These are phyloP conservation scores for Musca vetustissima DNA, from an alignment of 1,140 invertebrate genomes.

Conservation along the genomic window DNA sequence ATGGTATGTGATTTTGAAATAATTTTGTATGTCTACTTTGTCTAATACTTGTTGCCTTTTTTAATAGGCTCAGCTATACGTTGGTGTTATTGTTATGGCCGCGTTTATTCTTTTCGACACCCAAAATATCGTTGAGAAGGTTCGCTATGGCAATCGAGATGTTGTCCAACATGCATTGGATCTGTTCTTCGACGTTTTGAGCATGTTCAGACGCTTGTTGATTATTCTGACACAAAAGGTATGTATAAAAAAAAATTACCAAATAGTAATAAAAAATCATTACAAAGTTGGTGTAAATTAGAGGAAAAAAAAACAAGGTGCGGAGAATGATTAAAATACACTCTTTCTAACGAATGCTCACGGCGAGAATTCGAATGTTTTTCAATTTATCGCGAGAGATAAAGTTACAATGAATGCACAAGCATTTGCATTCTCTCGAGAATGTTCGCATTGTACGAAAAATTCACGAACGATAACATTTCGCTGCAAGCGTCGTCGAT, in stretches of 20 bases:
- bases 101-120: constrained; percentile 95
- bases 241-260: constrained; percentile 38
- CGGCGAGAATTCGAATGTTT: too few relatives aligned
- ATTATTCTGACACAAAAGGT: constrained; percentile 90
- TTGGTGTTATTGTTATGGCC: constrained; percentile 88
- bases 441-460: too few relatives aligned
- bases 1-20: constrained; percentile 62
- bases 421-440: too few relatives aligned
- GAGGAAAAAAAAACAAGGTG: too few relatives aligned
- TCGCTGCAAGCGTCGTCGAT: too few relatives aligned
- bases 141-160: constrained; percentile 85
- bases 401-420: too few relatives aligned
- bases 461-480: too few relatives aligned
- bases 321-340: too few relatives aligned
- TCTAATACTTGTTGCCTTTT: constrained; percentile 10
- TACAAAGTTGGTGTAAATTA: background rate
- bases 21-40: background rate
- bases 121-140: constrained; percentile 92
- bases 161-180: constrained; percentile 88
- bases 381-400: too few relatives aligned
- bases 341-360: too few relatives aligned
- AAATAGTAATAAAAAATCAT: background rate
- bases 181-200: constrained; percentile 90
- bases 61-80: constrained; percentile 77
- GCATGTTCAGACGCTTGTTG: constrained; percentile 85